A percentile compares a stretch with the other conserved stretches of the same genome.
Evolutionary conservation across 2,113 vertebrate genomes (phyloP).

Genomic region (Benthochromis sp.): DNA sequence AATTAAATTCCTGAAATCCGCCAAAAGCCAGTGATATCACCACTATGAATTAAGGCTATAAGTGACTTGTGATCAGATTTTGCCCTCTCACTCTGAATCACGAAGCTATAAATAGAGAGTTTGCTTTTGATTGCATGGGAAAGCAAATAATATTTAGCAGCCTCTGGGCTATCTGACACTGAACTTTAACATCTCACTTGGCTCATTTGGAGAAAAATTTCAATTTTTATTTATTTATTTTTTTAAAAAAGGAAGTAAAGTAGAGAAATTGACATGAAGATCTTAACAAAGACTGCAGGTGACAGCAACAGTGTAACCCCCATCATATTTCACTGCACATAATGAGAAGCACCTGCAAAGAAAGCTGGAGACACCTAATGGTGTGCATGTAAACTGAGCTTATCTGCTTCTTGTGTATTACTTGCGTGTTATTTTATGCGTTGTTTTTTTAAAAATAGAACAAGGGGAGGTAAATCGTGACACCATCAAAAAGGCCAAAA

Average conservation of each 20-base stretch:
- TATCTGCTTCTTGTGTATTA: neutral
- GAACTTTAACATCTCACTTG: neutral
- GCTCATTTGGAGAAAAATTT: neutral
- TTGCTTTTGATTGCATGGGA: neutral
- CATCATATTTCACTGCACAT: neutral
- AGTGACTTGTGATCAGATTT: constrained; percentile 1
- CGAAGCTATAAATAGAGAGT: neutral
- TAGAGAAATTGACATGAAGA: neutral
- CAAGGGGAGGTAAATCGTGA: neutral
- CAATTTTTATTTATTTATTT: neutral
- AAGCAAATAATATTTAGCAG: neutral
- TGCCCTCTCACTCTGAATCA: neutral
- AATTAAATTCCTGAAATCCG: constrained; percentile 55
- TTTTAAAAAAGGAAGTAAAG: neutral
- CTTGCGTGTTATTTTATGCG: neutral
- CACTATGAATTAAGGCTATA: constrained; percentile 11
- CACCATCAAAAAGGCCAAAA: neutral
- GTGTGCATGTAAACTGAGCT: neutral
- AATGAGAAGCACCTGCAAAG: constrained; percentile 24
- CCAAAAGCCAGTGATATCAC: constrained; percentile 61
- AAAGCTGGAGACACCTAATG: constrained; percentile 29
- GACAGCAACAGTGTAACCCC: neutral
- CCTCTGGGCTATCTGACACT: neutral
- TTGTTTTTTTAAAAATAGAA: neutral
- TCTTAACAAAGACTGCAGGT: neutral